Evolutionary conservation across 2,113 vertebrate genomes (phyloP), one percentile per base, ranked within the genome.

Genomic region (Tricholaema leucomelas): DNA sequence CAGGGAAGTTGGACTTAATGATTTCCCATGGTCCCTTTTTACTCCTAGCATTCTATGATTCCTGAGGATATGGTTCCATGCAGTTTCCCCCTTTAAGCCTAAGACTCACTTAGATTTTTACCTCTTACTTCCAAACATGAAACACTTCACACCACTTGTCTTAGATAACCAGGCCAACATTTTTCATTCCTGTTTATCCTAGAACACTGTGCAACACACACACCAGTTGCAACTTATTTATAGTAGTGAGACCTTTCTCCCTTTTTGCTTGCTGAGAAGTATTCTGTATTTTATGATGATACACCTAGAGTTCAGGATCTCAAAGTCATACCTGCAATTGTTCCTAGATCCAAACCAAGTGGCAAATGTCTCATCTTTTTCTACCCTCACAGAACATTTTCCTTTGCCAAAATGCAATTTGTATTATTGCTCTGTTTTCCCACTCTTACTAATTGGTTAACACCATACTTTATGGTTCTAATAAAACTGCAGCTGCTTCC

Each of bases 401-500:
- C 52, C 12, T 83, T 74, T 78, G 31, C 50, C 75, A 91, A 86
- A 88, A 50, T 28, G 90, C 72, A 79, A 91, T 42, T 91, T 86
- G 42, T 36, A 81, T 69, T 75, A 81, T 66, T 55, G 25, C 28
- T 82, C 54, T 91, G n/a, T 4, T 81, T 88, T 84, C 60, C 36
- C 52, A 35, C 58, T 79, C 48, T 86, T 85, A 60, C 54, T 91
- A 83, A 95, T 93, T 77, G 80, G 63, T 86, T 92, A 91, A 89
- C 35, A 73, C 38, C 21, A 60, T 63, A 55, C 54, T 91, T 96
- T 91, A 93, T 50, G 71, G 80, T 63, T 52, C 78, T 85, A 89
- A 94, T 96, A 92, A 95, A 96, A 94, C 31, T 35, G 75, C 88
- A 94, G 82, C 71, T 96, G 92, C 83, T 93, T 92, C 64, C 55